Conservation (phyloP, 2,888 invertebrate species). For the Steinernema scapterisci region DNA sequence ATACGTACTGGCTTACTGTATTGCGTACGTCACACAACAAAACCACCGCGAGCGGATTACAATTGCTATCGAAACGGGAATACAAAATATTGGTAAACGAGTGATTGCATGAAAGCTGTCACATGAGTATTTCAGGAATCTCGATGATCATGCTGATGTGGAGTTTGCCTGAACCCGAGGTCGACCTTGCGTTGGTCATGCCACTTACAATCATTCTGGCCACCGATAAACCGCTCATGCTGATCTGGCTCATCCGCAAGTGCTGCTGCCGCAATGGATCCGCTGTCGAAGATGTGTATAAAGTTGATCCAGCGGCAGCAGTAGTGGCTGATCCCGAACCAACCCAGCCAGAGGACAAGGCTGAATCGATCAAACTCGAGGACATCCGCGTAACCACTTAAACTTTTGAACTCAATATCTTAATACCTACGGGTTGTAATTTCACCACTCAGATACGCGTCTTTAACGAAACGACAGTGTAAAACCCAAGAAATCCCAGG, state of each 20-base stretch:
- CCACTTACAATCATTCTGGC: conserved; percentile 43
- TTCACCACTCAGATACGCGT: not conserved
- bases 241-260: conserved; percentile 35
- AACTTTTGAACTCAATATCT: not conserved
- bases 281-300: conserved; percentile 2
- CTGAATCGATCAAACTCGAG: conserved; percentile 1
- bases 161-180: conserved; percentile 45
- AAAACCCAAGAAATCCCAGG: too few species aligned
- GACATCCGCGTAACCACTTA: not conserved
- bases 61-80: conserved; percentile 53
- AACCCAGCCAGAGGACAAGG: not conserved
- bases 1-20: conserved; percentile 42
- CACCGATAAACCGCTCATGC: conserved; percentile 46
- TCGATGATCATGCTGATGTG: conserved; percentile 44
- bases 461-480: not conserved
- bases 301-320: not conserved
- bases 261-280: conserved; percentile 10
- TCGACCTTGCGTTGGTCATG: conserved; percentile 46
- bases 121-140: conserved; percentile 36
- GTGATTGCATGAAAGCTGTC: too few species aligned
- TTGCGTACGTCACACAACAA: conserved; percentile 39
- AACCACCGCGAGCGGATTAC: conserved; percentile 42
- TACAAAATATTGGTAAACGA: conserved; percentile 47
- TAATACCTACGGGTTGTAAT: conserved; percentile 14
- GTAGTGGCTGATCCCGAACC: not conserved